Conservation (phyloP, 2,113 vertebrate species). For the Tonatia bakeri region DNA sequence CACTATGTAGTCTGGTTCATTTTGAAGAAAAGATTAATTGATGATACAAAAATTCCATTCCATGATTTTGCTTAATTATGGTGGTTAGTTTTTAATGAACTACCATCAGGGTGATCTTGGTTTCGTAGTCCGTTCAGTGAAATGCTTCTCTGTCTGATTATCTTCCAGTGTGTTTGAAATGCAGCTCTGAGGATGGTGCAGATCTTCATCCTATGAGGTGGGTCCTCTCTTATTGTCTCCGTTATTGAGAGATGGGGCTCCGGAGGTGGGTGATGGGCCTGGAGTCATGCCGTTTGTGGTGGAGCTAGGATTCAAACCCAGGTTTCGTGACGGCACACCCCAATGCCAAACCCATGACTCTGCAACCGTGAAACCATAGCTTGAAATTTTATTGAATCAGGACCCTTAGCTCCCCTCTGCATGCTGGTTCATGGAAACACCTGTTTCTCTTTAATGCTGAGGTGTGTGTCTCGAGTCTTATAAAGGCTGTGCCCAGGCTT, state of each 20-base stretch:
- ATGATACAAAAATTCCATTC: not conserved
- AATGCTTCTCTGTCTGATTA: not conserved
- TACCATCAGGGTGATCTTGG: not conserved
- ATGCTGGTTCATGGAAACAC: not conserved
- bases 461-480: not conserved
- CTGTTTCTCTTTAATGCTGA: not conserved
- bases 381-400: not conserved
- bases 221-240: not conserved
- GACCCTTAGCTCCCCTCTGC: not conserved
- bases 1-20: not conserved
- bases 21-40: not conserved
- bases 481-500: not conserved
- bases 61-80: not conserved
- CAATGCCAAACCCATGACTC: not conserved
- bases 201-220: not conserved
- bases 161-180: not conserved
- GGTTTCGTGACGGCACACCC: not conserved
- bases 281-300: not conserved
- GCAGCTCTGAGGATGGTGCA: not conserved
- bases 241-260: not conserved
- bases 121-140: not conserved
- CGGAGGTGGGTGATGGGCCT: not conserved
- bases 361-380: not conserved
- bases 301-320: not conserved
- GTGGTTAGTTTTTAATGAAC: not conserved